Conservation (phyloP, 1,140 invertebrate genomes). For the Drosophila sucinea region DNA sequence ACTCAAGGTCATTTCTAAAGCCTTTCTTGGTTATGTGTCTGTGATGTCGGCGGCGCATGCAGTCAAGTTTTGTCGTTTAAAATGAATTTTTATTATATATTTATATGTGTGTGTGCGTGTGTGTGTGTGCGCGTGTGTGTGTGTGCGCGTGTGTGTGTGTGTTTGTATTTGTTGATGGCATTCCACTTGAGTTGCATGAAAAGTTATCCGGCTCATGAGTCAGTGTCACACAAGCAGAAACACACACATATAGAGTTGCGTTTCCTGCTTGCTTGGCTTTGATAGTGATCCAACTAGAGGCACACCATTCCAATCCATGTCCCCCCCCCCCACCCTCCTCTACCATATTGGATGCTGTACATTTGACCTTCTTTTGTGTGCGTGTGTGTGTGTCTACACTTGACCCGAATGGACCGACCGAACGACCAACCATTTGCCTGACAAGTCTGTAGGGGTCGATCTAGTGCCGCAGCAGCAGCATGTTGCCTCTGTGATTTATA, state of each 20-base stretch:
- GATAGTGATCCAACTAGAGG: conserved; percentile 1
- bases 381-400: conserved; percentile 25
- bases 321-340: neutral
- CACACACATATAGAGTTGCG: neutral
- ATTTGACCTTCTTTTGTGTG: conserved; percentile 16
- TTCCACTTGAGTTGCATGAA: conserved; percentile 19
- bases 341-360: neutral
- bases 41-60: conserved; percentile 36
- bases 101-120: neutral
- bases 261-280: conserved; percentile 9
- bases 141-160: neutral
- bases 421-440: neutral
- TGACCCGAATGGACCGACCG: conserved; percentile 47
- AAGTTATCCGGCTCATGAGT: conserved; percentile 19
- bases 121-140: neutral
- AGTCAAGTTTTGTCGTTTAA: conserved; percentile 23
- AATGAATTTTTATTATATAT: conserved; percentile 13
- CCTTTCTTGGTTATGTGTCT: conserved; percentile 25
- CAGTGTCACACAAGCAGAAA: neutral
- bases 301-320: neutral
- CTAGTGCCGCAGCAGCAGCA: neutral
- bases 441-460: neutral
- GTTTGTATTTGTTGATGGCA: conserved; percentile 32
- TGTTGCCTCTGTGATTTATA: conserved; percentile 9
- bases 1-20: conserved; percentile 56